Percentiles rank a stretch among this genome's conserved stretches.
phyloP scores from a whole-genome alignment of 2,888 invertebrate species.

The Meliscaeva auricollis region DNA sequence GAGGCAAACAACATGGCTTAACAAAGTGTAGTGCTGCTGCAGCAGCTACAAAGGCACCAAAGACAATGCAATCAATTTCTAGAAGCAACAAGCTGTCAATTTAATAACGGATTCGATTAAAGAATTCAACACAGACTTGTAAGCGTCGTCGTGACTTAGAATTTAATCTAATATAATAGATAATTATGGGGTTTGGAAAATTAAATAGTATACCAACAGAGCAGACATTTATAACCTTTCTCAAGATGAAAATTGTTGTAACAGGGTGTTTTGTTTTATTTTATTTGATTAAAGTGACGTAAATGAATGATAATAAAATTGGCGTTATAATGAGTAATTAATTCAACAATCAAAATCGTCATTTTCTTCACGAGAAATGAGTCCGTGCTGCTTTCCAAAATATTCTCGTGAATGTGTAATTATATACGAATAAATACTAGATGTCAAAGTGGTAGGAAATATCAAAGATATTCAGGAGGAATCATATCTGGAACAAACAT shows the following conservation, averaged over 20 bases:
- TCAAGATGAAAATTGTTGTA: not conserved
- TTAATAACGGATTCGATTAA: conserved; percentile 70
- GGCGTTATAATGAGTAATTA: too few relatives aligned
- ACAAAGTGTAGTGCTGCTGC: conserved; percentile 1
- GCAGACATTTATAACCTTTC: conserved; percentile 26
- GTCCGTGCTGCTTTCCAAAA: too few relatives aligned
- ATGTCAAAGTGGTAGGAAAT: too few relatives aligned
- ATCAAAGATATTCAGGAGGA: too few relatives aligned
- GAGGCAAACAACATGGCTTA: conserved; percentile 40
- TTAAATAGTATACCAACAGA: conserved; percentile 47
- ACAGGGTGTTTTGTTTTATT: conserved; percentile 9
- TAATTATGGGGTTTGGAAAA: conserved; percentile 66
- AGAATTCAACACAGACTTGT: conserved; percentile 54
- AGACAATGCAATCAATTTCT: conserved; percentile 60
- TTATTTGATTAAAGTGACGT: not conserved
- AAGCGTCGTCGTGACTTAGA: conserved; percentile 65
- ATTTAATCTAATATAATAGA: conserved; percentile 68
- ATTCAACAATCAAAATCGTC: too few relatives aligned
- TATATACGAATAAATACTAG: too few relatives aligned
- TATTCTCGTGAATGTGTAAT: too few relatives aligned
- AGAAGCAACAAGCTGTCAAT: conserved; percentile 75
- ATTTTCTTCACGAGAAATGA: too few relatives aligned
- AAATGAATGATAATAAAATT: not conserved
- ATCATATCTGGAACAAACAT: too few relatives aligned
- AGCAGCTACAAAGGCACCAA: not conserved